phyloP scores from a whole-genome alignment of 2,113 vertebrate genomes.

The Rhea americana region DNA sequence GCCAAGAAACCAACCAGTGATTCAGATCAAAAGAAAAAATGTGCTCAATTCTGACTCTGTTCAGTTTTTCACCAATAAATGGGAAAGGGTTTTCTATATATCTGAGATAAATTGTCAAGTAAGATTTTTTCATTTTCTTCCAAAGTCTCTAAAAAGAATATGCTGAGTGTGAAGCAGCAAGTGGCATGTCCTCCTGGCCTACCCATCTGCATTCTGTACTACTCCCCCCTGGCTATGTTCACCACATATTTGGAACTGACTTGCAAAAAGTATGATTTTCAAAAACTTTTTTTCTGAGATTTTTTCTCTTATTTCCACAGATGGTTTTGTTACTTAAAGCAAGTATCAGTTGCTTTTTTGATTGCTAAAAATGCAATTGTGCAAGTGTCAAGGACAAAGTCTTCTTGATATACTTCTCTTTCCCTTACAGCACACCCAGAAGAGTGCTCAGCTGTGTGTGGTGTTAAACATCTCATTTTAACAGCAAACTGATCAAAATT shows the following conservation, averaged over 20 bases:
- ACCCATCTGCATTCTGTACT: constrained; percentile 48
- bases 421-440: neutral
- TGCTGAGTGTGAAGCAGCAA: constrained; percentile 25
- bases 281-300: constrained; percentile 37
- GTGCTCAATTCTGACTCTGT: neutral
- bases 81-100: constrained; percentile 6
- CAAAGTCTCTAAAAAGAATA: constrained; percentile 3
- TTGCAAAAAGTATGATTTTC: constrained; percentile 27
- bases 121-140: constrained; percentile 17
- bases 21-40: neutral
- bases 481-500: neutral
- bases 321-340: neutral
- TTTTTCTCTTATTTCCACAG: neutral
- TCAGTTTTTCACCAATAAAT: neutral
- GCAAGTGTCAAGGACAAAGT: neutral
- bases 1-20: neutral
- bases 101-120: constrained; percentile 9
- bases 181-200: neutral
- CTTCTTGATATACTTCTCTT: neutral
- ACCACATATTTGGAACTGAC: constrained; percentile 36
- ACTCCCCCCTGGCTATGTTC: constrained; percentile 20
- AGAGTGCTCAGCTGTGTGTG: neutral
- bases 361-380: neutral
- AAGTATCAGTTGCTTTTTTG: neutral
- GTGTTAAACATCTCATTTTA: neutral